Percentiles rank a stretch among this genome's conserved stretches.
phyloP scores from a whole-genome alignment of 1,140 invertebrate genomes.

The Sitobion miscanthi region DNA sequence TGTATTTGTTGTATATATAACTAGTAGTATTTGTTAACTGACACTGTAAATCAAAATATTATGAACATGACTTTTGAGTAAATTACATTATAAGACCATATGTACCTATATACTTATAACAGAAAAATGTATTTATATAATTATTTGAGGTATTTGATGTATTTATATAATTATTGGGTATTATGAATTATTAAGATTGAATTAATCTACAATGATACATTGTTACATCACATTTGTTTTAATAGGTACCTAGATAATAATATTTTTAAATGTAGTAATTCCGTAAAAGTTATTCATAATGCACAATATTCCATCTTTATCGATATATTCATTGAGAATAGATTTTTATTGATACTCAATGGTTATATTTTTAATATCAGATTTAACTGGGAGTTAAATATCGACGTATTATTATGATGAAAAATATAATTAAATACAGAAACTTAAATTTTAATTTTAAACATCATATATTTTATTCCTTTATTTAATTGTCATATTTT shows the following conservation, averaged over 20 bases:
- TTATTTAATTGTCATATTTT: not conserved
- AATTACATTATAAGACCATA: not conserved
- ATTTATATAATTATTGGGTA: not conserved
- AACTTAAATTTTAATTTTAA: not conserved
- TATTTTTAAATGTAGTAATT: not conserved
- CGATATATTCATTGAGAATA: too few relatives aligned
- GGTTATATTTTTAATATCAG: not conserved
- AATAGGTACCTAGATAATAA: not conserved
- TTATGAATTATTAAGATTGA: not conserved
- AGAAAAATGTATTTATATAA: not conserved
- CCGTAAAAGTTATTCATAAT: not conserved
- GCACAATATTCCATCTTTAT: not conserved
- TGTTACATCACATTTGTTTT: not conserved
- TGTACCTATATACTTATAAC: not conserved
- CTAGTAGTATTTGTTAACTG: not conserved
- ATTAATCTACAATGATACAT: not conserved
- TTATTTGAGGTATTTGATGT: not conserved
- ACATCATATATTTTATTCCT: not conserved
- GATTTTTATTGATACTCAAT: too few relatives aligned
- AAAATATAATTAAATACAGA: not conserved
- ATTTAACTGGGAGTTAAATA: not conserved
- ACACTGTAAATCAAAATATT: conserved; percentile 19
- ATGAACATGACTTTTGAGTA: not conserved
- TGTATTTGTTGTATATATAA: not conserved
- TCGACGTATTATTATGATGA: not conserved